Evolutionary conservation across 2,888 invertebrate species (phyloP), one percentile per base, ranked within the genome.

Genomic region (Platycheirus albimanus): DNA sequence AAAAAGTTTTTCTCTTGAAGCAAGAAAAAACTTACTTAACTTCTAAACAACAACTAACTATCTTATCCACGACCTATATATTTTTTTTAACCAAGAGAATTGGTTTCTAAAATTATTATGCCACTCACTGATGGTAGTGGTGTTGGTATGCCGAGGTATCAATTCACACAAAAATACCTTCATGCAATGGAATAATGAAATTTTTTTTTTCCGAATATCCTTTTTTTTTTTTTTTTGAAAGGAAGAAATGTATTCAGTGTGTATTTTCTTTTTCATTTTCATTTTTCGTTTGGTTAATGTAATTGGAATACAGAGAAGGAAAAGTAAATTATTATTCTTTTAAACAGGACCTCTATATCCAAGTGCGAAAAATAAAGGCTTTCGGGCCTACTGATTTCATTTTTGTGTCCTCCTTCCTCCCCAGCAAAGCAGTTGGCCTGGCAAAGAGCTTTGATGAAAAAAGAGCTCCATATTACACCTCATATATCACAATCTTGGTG

Each of bases 401-500:
- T 61, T 43, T 52, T 15, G 3, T 8, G n/a, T n/a, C n/a, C n/a
- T n/a, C n/a, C n/a, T n/a, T n/a, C n/a, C n/a, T n/a, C n/a, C n/a
- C n/a, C n/a, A n/a, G n/a, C n/a, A n/a, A n/a, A n/a, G n/a, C n/a
- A 19, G 24, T 10, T 56, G 36, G 24, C 24, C 45, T 69, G 45
- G 10, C 19, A 49, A 19, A 51, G 17, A 19, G 47, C 49, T 51
- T 58, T 15, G 17, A 20, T 5, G 28, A 30, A 15, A 45, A 69
- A 67, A 33, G 45, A 56, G 49, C 36, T 61, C 66, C 64, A 71
- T 61, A 81, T 76, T 71, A 52, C 61, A 51, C 54, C 76, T 76
- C 80, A 64, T 81, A 76, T 54, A 81, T 81, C 71, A 81, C 70
- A 58, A 54, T 81, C 58, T 54, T 41, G 17, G 33, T 64, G 70